Percentiles rank a stretch among this genome's conserved stretches.
Conservation (phyloP, 64 coral and sea anemone species). For the Pachyseris speciosa region DNA sequence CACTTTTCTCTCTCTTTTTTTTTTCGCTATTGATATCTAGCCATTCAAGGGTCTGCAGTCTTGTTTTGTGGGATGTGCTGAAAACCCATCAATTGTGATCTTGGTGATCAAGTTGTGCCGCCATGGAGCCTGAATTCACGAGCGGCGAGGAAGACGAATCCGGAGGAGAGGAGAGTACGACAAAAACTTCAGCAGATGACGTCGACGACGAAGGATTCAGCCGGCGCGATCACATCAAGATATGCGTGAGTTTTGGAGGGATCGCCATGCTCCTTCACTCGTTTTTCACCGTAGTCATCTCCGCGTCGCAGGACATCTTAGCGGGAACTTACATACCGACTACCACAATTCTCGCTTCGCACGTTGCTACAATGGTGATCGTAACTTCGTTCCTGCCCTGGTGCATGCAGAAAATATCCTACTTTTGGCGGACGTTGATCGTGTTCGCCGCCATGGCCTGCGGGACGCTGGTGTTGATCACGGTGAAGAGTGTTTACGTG, state of each 20-base stretch:
- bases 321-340: slow-evolving; percentile 81
- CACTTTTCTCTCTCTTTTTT: too few relatives aligned
- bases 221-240: slow-evolving; percentile 30
- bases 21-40: not conserved
- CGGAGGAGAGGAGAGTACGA: not conserved
- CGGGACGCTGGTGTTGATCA: slow-evolving; percentile 64
- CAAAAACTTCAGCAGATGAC: not conserved
- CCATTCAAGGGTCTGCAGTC: not conserved
- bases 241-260: slow-evolving; percentile 68
- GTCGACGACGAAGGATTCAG: slow-evolving; percentile 38
- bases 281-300: slow-evolving; percentile 59
- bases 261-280: slow-evolving; percentile 72
- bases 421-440: slow-evolving; percentile 70
- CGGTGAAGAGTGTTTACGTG: slow-evolving; percentile 59
- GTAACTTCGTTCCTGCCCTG: slow-evolving; percentile 71
- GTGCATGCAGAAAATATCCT: slow-evolving; percentile 85
- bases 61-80: not conserved
- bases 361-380: slow-evolving; percentile 85
- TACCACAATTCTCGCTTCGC: slow-evolving; percentile 57
- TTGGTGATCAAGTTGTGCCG: not conserved
- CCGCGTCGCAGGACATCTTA: slow-evolving; percentile 84
- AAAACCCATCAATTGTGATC: not conserved
- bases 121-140: slow-evolving; percentile 27
- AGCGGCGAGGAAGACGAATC: slow-evolving; percentile 8
- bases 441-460: slow-evolving; percentile 70